A percentile compares a stretch with the other conserved stretches of the same genome.
phyloP scores from a whole-genome alignment of 2,113 vertebrate species.

The Athene cunicularia region DNA sequence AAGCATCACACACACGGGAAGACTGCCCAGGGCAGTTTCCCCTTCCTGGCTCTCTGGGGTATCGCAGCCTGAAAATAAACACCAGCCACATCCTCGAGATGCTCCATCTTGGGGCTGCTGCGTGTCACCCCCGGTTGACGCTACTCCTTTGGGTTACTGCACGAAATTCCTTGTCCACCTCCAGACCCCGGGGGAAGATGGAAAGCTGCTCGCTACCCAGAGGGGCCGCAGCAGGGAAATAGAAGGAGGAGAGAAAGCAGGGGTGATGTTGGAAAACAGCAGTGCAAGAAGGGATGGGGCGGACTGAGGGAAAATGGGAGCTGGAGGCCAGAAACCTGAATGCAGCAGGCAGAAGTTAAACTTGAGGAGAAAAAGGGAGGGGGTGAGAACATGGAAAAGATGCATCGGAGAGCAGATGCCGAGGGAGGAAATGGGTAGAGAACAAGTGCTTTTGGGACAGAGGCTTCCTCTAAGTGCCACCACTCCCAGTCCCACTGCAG shows the following conservation, averaged over 20 bases:
- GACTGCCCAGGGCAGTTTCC: neutral
- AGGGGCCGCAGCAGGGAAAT: neutral
- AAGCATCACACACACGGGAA: neutral
- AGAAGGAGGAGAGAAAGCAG: neutral
- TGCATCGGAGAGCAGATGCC: neutral
- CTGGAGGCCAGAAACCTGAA: neutral
- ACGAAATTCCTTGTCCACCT: neutral
- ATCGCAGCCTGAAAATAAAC: neutral
- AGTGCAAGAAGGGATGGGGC: neutral
- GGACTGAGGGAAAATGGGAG: neutral
- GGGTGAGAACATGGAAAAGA: neutral
- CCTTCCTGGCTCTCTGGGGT: neutral
- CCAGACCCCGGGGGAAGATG: neutral
- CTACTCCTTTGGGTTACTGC: neutral
- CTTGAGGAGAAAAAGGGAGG: neutral
- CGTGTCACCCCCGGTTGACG: fast-evolving
- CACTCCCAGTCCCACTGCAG: neutral
- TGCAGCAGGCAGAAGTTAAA: neutral
- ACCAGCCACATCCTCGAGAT: neutral
- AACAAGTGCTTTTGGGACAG: neutral
- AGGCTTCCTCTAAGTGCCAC: neutral
- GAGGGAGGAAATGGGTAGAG: neutral
- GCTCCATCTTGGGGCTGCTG: neutral
- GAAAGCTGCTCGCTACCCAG: neutral
- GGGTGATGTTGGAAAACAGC: fast-evolving